Base-by-base conservation (phyloP, 2,888 invertebrate species). In the Mayetiola destructor region DNA sequence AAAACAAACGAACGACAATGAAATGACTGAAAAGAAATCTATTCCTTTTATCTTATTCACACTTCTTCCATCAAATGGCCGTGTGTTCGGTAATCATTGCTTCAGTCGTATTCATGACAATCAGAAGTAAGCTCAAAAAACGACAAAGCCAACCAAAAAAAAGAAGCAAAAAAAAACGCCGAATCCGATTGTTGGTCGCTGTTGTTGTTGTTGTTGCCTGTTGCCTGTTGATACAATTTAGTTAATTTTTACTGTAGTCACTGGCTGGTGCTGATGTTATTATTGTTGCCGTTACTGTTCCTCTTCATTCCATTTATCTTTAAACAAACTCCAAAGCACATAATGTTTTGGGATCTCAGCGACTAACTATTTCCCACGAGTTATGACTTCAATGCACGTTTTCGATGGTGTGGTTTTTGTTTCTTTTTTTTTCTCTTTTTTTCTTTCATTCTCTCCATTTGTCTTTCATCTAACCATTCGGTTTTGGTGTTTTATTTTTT, bases 291-390 rank as follows among this genome's bases (percentile, higher is more conserved):
- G 12, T 5, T 36, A 12, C 14, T 36, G 14, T 8, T 48, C 27
- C n/a, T 48, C 27, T 48, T 48, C 27, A 48, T 48, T 48, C 23
- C 27, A n/a, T 48, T 48, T 48, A 48, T 48, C 48, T 27, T 48
- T 16, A 23, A 48, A 48, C 48, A 16, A 27, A n/a, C 27, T 48
- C 27, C n/a, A n/a, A n/a, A 10, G 32, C 29, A 53, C n/a, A n/a
- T 21, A 65, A 64, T 63, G 64, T 64, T 65, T 65, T 65, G 65
- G 65, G 65, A 65, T 65, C 64, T 64, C 63, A 64, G 63, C 64
- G 62, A 64, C 64, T 64, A 62, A 61, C 62, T 61, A 63, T 62
- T 65, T 65, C 65, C 65, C 65, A 65, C 65, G 65, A 54, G 48
- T 48, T 48, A 48, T 48, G 48, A 48, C 27, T 48, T 48, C 48